These are phyloP conservation scores for Melikaiella ostensackeni DNA, from an alignment of 2,888 invertebrate species.

Conservation along the genomic window DNA sequence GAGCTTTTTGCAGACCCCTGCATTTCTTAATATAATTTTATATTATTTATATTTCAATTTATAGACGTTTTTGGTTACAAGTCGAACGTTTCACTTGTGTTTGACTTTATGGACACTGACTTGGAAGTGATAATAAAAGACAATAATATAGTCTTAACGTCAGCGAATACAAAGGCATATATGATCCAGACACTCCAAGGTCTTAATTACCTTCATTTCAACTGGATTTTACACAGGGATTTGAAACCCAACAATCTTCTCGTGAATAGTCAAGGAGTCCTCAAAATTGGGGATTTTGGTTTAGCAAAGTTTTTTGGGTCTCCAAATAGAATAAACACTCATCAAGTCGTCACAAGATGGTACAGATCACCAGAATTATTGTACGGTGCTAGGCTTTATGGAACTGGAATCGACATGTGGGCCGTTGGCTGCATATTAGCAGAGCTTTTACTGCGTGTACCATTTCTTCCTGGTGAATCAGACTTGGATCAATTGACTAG, in stretches of 20 bases:
- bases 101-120: slow-evolving; percentile 99
- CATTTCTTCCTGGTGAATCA: slow-evolving; percentile 97
- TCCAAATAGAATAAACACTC: slow-evolving; percentile 96
- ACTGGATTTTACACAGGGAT: slow-evolving; percentile 99
- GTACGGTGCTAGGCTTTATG: slow-evolving; percentile 96
- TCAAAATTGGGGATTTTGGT: slow-evolving; percentile 99
- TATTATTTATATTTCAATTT: no score
- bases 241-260: slow-evolving; percentile 99
- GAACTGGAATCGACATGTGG: slow-evolving; percentile 99
- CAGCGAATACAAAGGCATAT: slow-evolving; percentile 96
- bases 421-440: slow-evolving; percentile 99
- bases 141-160: slow-evolving; percentile 90
- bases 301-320: slow-evolving; percentile 98
- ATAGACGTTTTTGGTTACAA: slow-evolving; percentile 98
- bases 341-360: slow-evolving; percentile 98
- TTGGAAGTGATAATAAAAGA: slow-evolving; percentile 97
- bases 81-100: slow-evolving; percentile 98
- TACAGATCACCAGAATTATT: slow-evolving; percentile 96
- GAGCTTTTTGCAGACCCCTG: no score
- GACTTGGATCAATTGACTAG: slow-evolving; percentile 97
- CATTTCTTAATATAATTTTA: no score
- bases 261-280: slow-evolving; percentile 92
- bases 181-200: slow-evolving; percentile 96
- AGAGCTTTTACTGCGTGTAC: slow-evolving; percentile 92
- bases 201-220: slow-evolving; percentile 94